Base-by-base conservation (phyloP, 1,140 invertebrate genomes). In the Piezodorus guildinii region DNA sequence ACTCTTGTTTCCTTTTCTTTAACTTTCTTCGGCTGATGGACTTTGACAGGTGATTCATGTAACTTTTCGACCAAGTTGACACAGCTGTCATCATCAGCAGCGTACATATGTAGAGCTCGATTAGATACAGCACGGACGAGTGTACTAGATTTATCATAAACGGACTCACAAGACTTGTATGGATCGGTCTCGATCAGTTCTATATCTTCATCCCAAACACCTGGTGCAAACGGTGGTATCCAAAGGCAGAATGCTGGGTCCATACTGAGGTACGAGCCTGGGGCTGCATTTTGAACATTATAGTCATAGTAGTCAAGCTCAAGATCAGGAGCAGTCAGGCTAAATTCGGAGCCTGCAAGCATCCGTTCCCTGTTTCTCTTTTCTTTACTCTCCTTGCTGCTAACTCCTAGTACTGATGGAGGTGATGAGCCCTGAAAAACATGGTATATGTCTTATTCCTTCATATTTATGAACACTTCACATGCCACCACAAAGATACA, bases 261-360 rank as follows among this genome's bases (percentile, higher is more conserved):
- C 87, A 91, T 90, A 4, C 87, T 87, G 62, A 90, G 74, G 69
- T 88, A 88, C 0, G 84, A 86, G 19, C 89, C 90, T 86, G 4
- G 87, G 85, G 54, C 85, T 85, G 86, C 81, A 73, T 81, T 81
- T 65, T 83, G 85, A 1, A 92, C 88, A 74, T 91, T 88, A 69
- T 92, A 92, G 73, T 92, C 90, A 70, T 92, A 92, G 70, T 92
- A 92, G 71, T 92, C 90, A 45, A 91, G 76, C 73, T 92, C 88
- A 62, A 91, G 77, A 70, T 91, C 90, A 49, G 80, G 81, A 23
- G 80, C 85, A 16, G 19, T 56, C n/a, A 89, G 73, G 52, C 88
- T 90, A 65, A 88, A 84, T 69, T 91, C 88, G 0, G 88, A 91
- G 1, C 81, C 82, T 0, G 83, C 83, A 12, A 89, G 73, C 6